These are phyloP conservation scores for Elysia chlorotica DNA, from an alignment of 1,140 invertebrate species.

Conservation along the genomic window DNA sequence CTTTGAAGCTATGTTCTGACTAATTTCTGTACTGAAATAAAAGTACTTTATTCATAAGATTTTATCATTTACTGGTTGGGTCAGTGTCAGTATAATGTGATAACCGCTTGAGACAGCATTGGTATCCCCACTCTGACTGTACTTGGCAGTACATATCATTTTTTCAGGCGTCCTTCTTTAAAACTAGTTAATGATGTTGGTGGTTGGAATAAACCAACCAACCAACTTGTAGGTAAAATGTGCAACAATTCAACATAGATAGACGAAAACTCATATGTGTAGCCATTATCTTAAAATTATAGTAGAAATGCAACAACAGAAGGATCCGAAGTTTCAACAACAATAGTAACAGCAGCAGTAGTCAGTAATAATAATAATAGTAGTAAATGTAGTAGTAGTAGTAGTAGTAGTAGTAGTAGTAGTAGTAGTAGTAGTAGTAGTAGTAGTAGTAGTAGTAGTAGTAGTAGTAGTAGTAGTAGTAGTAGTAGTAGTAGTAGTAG, in stretches of 20 bases:
- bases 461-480: background rate
- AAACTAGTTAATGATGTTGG: background rate
- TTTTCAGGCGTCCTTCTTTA: background rate
- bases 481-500: conserved; percentile 8
- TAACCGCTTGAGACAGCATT: no score
- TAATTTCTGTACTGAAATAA: no score
- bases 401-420: background rate
- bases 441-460: conserved; percentile 4
- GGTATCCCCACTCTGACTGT: no score
- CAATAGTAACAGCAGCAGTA: background rate
- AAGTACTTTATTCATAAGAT: no score
- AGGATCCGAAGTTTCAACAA: background rate
- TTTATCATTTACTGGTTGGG: no score
- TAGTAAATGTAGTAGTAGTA: background rate
- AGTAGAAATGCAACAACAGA: background rate
- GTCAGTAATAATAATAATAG: background rate
- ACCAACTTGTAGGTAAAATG: no score
- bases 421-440: conserved; percentile 4
- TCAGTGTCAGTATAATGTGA: no score
- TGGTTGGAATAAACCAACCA: background rate
- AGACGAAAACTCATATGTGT: background rate
- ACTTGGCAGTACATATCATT: background rate
- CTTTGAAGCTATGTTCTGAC: no score
- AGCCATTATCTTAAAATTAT: background rate
- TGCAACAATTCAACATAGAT: no score